Percentiles rank a stretch among this genome's conserved stretches.
These are phyloP conservation scores for Lagenorhynchus albirostris DNA, from an alignment of 2,113 vertebrate genomes.

Conservation along the genomic window DNA sequence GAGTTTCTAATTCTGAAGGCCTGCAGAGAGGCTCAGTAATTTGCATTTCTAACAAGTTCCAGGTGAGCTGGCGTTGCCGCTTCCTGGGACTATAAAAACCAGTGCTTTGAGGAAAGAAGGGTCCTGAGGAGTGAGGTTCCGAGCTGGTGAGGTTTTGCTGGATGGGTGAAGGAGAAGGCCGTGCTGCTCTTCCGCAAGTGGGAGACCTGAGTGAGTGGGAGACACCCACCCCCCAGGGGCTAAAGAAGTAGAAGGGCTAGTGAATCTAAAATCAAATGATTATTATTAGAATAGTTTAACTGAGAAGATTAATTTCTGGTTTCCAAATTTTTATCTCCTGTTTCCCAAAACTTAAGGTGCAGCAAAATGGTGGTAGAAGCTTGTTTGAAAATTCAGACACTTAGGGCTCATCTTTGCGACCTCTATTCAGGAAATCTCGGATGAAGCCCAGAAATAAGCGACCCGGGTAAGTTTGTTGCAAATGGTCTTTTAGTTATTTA, in stretches of 20 bases:
- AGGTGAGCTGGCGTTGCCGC: background rate
- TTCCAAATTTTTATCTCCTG: background rate
- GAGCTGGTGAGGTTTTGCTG: background rate
- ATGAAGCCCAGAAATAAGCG: background rate
- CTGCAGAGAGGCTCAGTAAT: background rate
- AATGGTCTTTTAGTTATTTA: background rate
- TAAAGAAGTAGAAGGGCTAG: background rate
- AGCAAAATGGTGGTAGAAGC: background rate
- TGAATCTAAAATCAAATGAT: background rate
- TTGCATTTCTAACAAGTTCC: slow-evolving; percentile 14
- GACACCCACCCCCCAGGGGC: background rate
- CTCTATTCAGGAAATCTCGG: background rate
- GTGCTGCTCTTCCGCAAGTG: background rate
- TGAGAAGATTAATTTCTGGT: background rate
- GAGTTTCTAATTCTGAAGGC: background rate
- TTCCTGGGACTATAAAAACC: background rate
- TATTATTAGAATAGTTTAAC: background rate
- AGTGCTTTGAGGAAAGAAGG: background rate
- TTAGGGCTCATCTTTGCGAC: background rate
- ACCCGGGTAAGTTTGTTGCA: background rate
- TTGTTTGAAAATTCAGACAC: background rate
- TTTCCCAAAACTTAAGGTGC: background rate
- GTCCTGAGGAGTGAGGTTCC: background rate
- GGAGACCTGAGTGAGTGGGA: background rate
- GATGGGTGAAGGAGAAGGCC: background rate